Evolutionary conservation across 2,797 vertebrate genomes (phyloP).

Genomic region (Galagoides demidoff): DNA sequence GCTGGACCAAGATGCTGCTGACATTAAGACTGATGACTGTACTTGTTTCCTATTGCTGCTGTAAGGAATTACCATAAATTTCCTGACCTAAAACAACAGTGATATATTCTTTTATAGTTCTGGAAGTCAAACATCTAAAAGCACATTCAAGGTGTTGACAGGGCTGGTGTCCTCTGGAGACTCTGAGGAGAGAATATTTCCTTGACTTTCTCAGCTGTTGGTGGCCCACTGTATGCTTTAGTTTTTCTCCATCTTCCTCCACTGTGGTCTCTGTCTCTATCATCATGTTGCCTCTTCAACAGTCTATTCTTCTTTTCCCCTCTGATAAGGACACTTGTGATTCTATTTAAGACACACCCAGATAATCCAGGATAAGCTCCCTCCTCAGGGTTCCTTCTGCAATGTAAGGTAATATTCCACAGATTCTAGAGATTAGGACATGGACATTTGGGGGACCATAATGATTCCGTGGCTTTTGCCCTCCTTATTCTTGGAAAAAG

Average conservation of each 20-base stretch:
- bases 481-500: not conserved
- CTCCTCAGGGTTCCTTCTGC: not conserved
- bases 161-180: not conserved
- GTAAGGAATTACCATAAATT: not conserved
- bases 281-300: not conserved
- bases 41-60: not conserved
- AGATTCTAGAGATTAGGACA: not conserved
- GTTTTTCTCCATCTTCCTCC: not conserved
- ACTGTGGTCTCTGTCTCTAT: not conserved
- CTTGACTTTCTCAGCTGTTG: not conserved
- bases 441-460: not conserved
- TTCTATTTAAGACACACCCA: not conserved
- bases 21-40: not conserved
- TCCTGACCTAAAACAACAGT: not conserved
- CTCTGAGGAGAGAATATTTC: not conserved
- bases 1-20: not conserved
- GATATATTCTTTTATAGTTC: not conserved
- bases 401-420: not conserved
- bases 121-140: not conserved
- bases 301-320: not conserved
- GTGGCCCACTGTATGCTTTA: no score
- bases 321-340: not conserved
- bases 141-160: not conserved
- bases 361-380: not conserved
- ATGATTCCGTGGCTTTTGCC: not conserved